phyloP scores from a whole-genome alignment of 2,113 vertebrate genomes.

The Felis chaus region DNA sequence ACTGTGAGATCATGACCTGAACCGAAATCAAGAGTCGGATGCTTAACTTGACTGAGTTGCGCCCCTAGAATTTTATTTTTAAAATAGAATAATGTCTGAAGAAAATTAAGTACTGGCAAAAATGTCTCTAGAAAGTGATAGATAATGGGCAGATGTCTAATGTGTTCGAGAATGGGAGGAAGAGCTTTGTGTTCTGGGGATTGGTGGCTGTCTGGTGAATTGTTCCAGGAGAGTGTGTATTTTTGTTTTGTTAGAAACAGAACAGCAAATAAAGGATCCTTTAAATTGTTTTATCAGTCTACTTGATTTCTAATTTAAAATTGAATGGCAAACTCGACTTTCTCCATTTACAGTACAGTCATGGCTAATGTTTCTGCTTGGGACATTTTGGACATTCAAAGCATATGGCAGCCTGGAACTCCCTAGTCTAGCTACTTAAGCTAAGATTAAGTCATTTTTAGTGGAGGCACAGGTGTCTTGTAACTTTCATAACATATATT shows the following conservation, averaged over 20 bases:
- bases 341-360: neutral
- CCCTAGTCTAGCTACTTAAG: neutral
- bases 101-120: neutral
- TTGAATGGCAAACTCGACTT: neutral
- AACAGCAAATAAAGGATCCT: neutral
- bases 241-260: constrained; percentile 26
- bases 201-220: neutral
- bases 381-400: neutral
- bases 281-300: neutral
- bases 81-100: neutral
- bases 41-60: too few relatives aligned
- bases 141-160: neutral
- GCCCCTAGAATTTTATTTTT: neutral
- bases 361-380: neutral
- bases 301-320: neutral
- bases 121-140: neutral
- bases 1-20: too few relatives aligned
- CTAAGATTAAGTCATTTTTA: neutral
- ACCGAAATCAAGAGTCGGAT: too few relatives aligned
- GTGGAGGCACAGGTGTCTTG: neutral
- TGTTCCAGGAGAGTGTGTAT: neutral
- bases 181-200: neutral
- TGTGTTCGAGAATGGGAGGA: neutral
- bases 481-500: neutral
- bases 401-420: neutral